These are phyloP conservation scores for Neuroscelio doddi DNA, from an alignment of 2,888 invertebrate species.

Conservation along the genomic window DNA sequence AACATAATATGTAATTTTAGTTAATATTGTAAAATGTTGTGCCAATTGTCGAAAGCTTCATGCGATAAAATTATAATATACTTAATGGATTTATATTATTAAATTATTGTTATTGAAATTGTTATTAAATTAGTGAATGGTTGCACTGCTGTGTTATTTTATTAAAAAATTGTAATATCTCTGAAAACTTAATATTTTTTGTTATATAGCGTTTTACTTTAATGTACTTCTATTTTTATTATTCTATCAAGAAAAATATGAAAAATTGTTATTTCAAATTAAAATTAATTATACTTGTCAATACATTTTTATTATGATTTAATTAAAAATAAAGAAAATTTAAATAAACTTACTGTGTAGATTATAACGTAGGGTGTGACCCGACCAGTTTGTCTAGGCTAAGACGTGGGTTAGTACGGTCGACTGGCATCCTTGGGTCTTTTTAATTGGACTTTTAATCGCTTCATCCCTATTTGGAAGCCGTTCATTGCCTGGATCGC, in stretches of 20 bases:
- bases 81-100: too few species aligned
- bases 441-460: slow-evolving; percentile 99
- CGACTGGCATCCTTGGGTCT: slow-evolving; percentile 98
- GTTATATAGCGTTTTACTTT: not conserved
- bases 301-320: too few species aligned
- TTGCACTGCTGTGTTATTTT: too few species aligned
- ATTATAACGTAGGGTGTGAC: slow-evolving; percentile 67
- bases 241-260: too few species aligned
- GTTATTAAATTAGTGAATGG: too few species aligned
- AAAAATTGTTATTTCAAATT: not conserved
- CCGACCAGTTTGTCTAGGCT: slow-evolving; percentile 75
- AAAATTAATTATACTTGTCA: too few species aligned
- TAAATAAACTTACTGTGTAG: slow-evolving; percentile 61
- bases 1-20: not conserved
- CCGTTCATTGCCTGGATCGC: slow-evolving; percentile 99
- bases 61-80: too few species aligned
- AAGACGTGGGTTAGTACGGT: slow-evolving; percentile 92
- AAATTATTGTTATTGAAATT: too few species aligned
- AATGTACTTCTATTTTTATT: too few species aligned
- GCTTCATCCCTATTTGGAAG: slow-evolving; percentile 99
- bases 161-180: too few species aligned
- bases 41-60: too few species aligned
- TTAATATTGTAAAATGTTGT: not conserved
- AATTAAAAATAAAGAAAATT: too few species aligned
- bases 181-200: not conserved